Evolutionary conservation across 1,140 invertebrate genomes (phyloP), one percentile per base, ranked within the genome.

Genomic region (Augochlora pura): DNA sequence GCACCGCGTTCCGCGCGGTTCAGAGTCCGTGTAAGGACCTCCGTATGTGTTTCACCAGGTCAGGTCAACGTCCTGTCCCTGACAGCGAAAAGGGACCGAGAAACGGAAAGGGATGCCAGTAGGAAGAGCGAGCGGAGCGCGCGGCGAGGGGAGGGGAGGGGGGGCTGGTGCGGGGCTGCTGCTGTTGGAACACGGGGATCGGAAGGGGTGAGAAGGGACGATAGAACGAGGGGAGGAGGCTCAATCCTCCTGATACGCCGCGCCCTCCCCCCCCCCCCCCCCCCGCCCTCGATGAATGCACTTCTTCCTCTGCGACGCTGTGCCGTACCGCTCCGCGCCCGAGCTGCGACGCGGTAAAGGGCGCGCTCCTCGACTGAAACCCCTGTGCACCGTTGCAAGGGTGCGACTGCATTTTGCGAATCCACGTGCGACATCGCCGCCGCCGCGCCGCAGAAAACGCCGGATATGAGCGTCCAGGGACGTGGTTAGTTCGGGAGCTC

Each of bases 21-120:
- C 86, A 83, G 63, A 83, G 75, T 84, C 78, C 85, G 84, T 88
- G 87, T 90, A 90, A 92, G 90, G 90, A 92, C 86, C 86, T 88
- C 87, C 91, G 89, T 93, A 93, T 92, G 92, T 93, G 91, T 93
- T 88, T 93, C 91, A 93, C 92, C 92, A 92, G 92, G 92, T 92
- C 92, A 93, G 92, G 92, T 93, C 92, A 93, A 93, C 88, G 92
- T 91, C 91, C 92, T 91, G 85, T 80, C 85, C 81, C 83, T 85
- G 81, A 78, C 80, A 85, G 84, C 59, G 72, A 79, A 72, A 66
- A 79, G 60, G 77, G 77, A 77, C 70, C 76, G 78, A 54, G 42
- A 68, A 60, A 46, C 54, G 62, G 73, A 75, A 74, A 71, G 57
- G 38, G 70, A 63, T 18, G 59, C n/a, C 8, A 32, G 32, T 4